Evolutionary conservation across 2,113 vertebrate species (phyloP).

Genomic region (Onychostruthus taczanowskii): DNA sequence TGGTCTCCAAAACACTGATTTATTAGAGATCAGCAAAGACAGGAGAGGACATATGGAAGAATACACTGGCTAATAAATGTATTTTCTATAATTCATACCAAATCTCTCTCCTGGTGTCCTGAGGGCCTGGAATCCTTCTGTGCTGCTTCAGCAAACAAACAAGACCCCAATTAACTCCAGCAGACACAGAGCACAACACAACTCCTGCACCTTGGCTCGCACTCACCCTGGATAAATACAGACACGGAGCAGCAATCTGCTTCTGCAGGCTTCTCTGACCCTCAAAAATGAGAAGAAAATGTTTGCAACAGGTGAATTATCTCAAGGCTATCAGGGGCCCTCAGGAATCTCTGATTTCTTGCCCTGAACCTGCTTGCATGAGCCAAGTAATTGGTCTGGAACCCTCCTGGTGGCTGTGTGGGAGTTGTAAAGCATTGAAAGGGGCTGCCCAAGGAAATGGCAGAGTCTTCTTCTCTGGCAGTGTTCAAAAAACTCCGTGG

Average conservation of each 20-base stretch:
- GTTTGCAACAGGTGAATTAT: not conserved
- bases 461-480: not conserved
- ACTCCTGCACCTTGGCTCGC: not conserved
- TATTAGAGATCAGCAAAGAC: not conserved
- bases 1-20: not conserved
- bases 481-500: rapidly evolving
- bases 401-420: not conserved
- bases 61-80: not conserved
- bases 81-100: not conserved
- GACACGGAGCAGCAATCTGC: not conserved
- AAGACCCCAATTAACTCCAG: not conserved
- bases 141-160: not conserved
- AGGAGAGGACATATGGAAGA: not conserved
- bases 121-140: not conserved
- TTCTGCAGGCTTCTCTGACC: not conserved
- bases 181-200: not conserved
- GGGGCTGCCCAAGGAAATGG: not conserved
- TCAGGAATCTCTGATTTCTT: not conserved
- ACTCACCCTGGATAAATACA: not conserved
- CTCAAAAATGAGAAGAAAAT: not conserved
- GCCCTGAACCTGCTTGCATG: not conserved
- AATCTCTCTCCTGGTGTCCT: not conserved
- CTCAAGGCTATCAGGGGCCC: not conserved
- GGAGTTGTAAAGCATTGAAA: not conserved
- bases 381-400: not conserved